Percentiles rank a stretch among this genome's conserved stretches.
These are phyloP conservation scores for Maconellicoccus hirsutus DNA, from an alignment of 1,140 invertebrate species.

Conservation along the genomic window DNA sequence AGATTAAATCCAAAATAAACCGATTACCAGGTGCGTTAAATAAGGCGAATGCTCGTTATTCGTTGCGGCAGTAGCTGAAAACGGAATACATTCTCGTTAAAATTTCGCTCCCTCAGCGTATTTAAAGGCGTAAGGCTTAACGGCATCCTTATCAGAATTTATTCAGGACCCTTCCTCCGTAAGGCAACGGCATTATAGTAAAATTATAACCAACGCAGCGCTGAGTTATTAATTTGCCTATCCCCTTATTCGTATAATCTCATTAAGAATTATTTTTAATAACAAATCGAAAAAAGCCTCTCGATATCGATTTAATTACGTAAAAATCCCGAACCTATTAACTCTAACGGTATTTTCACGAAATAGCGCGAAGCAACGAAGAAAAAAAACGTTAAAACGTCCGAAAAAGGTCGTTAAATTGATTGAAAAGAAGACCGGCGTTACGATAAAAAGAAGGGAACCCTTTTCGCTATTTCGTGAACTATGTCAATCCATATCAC, in stretches of 20 bases:
- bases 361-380: background rate
- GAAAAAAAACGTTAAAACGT: constrained; percentile 17
- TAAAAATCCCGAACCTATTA: background rate
- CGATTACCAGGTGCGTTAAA: constrained; percentile 3
- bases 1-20: constrained; percentile 9
- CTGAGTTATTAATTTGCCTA: constrained; percentile 5
- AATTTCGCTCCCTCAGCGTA: constrained; percentile 7
- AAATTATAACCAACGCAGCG: background rate
- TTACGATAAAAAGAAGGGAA: constrained; percentile 7
- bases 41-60: background rate
- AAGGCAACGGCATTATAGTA: background rate
- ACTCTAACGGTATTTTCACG: background rate
- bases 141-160: constrained; percentile 7
- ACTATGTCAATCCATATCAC: constrained; percentile 21
- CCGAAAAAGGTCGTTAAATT: constrained; percentile 18
- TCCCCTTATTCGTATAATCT: background rate
- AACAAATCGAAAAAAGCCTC: background rate
- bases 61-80: background rate
- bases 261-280: background rate
- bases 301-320: background rate
- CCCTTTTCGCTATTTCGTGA: constrained; percentile 14
- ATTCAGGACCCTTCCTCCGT: background rate
- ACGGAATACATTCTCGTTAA: constrained; percentile 9
- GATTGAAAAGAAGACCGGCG: background rate
- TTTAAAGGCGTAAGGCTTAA: constrained; percentile 2